Conservation (phyloP, 2,113 vertebrate species). For the Anseranas semipalmata region DNA sequence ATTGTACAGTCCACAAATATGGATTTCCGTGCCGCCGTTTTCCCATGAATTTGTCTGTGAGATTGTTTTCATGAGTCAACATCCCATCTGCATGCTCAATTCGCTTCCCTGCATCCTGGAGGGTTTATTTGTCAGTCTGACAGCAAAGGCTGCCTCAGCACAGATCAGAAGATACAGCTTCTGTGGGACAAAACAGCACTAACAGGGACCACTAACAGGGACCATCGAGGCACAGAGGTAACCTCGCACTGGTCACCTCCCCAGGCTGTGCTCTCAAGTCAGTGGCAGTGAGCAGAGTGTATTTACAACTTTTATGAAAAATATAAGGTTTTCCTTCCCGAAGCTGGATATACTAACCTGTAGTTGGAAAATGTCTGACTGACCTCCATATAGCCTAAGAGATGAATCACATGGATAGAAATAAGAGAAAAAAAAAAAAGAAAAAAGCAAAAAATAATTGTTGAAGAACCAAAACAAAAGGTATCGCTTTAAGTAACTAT, state of each 20-base stretch:
- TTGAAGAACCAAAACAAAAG: neutral
- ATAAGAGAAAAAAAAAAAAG: fast-evolving
- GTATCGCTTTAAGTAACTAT: neutral
- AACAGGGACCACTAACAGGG: too few species aligned
- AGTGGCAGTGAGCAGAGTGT: neutral
- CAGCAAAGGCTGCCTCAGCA: neutral
- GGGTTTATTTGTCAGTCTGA: neutral
- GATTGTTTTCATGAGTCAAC: neutral
- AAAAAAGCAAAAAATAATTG: fast-evolving
- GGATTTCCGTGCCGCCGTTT: neutral
- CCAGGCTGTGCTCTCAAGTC: fast-evolving
- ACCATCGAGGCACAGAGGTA: neutral
- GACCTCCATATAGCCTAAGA: neutral
- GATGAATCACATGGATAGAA: neutral
- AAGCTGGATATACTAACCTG: neutral
- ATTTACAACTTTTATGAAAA: neutral
- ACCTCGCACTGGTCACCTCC: neutral
- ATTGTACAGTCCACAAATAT: fast-evolving
- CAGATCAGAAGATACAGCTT: neutral
- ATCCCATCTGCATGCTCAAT: neutral
- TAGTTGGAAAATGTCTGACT: neutral
- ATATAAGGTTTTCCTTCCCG: neutral
- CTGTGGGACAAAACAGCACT: neutral
- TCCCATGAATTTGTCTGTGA: fast-evolving
- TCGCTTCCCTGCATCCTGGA: neutral